phyloP scores from a whole-genome alignment of 2,113 vertebrate genomes.

The Petromus typicus region DNA sequence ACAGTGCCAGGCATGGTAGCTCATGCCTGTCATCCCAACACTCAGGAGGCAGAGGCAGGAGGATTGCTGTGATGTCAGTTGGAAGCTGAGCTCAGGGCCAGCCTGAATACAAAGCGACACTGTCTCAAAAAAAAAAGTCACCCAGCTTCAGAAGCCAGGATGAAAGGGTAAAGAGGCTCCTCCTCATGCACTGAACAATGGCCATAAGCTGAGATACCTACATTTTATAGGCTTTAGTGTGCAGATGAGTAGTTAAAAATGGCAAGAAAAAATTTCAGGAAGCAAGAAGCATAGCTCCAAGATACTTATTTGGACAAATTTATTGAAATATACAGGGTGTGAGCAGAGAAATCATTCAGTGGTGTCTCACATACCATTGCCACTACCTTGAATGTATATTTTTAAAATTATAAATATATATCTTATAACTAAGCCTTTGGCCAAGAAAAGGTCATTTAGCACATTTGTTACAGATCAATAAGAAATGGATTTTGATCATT shows the following conservation, averaged over 20 bases:
- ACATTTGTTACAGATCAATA: conserved; percentile 86
- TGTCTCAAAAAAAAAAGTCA: neutral
- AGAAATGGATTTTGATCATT: conserved; percentile 83
- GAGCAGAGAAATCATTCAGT: conserved; percentile 83
- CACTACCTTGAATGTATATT: conserved; percentile 82
- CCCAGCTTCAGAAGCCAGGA: neutral
- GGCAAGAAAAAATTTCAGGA: neutral
- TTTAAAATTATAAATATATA: conserved; percentile 86
- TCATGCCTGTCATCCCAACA: no score
- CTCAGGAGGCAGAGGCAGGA: no score
- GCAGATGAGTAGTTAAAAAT: neutral
- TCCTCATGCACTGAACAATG: neutral
- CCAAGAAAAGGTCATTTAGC: conserved; percentile 82
- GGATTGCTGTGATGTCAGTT: no score
- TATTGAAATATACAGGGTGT: conserved; percentile 79
- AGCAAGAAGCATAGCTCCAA: neutral
- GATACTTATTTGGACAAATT: conserved; percentile 67
- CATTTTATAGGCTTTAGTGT: neutral
- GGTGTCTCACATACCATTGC: conserved; percentile 78
- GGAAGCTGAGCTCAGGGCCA: no score
- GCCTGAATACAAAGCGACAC: no score
- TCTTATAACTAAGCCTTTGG: conserved; percentile 85
- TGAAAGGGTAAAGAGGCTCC: neutral
- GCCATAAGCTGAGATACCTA: neutral
- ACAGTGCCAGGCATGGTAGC: no score